Evolutionary conservation across 2,888 invertebrate species (phyloP).

Genomic region (Xestia xanthographa): DNA sequence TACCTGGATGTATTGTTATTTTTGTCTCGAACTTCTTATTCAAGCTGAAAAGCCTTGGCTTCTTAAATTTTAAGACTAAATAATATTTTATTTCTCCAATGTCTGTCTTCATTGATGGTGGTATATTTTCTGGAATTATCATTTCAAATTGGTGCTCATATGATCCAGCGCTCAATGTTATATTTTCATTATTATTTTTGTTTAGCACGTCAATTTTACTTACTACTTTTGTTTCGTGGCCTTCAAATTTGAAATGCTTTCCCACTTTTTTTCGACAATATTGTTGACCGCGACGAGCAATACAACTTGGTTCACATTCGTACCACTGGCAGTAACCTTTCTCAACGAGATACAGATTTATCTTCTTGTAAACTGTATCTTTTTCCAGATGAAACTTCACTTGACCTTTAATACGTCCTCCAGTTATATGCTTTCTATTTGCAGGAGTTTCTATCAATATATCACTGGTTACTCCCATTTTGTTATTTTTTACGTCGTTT

Average conservation of each 20-base stretch:
- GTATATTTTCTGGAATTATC: constrained; percentile 42
- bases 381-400: constrained; percentile 67
- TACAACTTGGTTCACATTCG: neutral
- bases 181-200: constrained; percentile 2
- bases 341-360: constrained; percentile 64
- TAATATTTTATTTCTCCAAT: constrained; percentile 40
- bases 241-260: constrained; percentile 20
- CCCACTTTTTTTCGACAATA: constrained; percentile 19
- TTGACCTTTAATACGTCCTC: constrained; percentile 61
- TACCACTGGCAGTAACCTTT: constrained; percentile 63
- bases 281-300: neutral
- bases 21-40: constrained; percentile 30
- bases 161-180: constrained; percentile 24
- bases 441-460: constrained; percentile 61
- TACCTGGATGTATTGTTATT: constrained; percentile 30
- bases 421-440: constrained; percentile 59
- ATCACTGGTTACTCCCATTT: constrained; percentile 69
- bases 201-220: constrained; percentile 30
- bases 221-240: constrained; percentile 37
- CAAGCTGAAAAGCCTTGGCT: neutral
- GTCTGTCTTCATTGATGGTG: constrained; percentile 45
- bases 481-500: constrained; percentile 14
- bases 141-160: constrained; percentile 43
- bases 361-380: constrained; percentile 59
- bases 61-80: constrained; percentile 51